Evolutionary conservation across 2,888 invertebrate genomes (phyloP).

Genomic region (Phyto melanocephala): DNA sequence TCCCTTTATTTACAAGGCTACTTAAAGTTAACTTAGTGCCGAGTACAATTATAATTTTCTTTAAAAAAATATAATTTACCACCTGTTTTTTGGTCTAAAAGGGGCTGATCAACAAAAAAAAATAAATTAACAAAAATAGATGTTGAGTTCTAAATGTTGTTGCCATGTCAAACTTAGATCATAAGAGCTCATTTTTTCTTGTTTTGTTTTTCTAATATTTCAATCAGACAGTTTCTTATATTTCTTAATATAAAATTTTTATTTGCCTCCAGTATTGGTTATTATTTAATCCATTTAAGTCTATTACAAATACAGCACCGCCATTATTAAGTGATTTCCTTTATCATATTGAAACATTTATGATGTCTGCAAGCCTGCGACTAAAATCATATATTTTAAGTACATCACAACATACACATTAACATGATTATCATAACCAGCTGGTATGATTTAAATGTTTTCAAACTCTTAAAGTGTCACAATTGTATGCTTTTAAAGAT

Average conservation of each 20-base stretch:
- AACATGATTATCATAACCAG: neutral
- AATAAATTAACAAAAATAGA: too few relatives aligned
- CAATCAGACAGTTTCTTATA: neutral
- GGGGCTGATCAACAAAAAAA: too few relatives aligned
- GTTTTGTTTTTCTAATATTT: too few relatives aligned
- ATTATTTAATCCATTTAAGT: neutral
- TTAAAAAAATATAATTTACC: too few relatives aligned
- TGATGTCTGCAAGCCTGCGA: slow-evolving; percentile 2
- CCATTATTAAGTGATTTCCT: neutral
- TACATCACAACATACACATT: neutral
- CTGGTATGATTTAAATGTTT: slow-evolving; percentile 17
- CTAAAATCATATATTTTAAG: neutral
- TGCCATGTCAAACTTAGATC: neutral
- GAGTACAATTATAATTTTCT: too few relatives aligned
- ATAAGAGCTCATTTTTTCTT: too few relatives aligned
- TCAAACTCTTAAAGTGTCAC: slow-evolving; percentile 37
- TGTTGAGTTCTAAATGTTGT: neutral
- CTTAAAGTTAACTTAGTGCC: too few relatives aligned
- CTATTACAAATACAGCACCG: neutral
- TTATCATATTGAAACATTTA: slow-evolving; percentile 3
- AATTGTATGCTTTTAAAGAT: slow-evolving; percentile 47
- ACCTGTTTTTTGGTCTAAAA: too few relatives aligned
- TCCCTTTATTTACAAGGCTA: too few relatives aligned
- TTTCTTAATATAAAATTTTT: too few relatives aligned
- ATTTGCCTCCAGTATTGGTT: slow-evolving; percentile 1